phyloP scores from a whole-genome alignment of 2,888 invertebrate genomes.

The Drosophila nr. perissopoda region DNA sequence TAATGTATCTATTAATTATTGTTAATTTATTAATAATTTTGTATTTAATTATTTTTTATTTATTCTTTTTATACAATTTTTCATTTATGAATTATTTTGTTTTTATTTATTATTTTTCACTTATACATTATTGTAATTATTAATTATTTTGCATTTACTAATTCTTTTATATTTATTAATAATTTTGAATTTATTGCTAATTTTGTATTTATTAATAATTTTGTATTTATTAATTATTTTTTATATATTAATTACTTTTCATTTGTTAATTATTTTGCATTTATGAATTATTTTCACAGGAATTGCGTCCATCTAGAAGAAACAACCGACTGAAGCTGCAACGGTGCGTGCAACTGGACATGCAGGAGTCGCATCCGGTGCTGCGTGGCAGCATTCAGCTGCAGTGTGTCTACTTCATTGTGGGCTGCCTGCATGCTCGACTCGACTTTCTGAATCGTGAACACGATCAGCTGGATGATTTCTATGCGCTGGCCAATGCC shows the following conservation, averaged over 20 bases:
- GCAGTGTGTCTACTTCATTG: conserved; percentile 71
- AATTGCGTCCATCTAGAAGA: not conserved
- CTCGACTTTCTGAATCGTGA: conserved; percentile 74
- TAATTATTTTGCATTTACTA: too few relatives aligned
- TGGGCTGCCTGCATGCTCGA: conserved; percentile 81
- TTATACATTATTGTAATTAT: too few relatives aligned
- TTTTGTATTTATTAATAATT: not conserved
- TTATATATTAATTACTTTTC: too few relatives aligned
- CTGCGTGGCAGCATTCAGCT: conserved; percentile 59
- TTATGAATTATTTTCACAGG: conserved; percentile 5
- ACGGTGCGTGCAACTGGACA: conserved; percentile 50
- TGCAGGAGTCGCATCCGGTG: conserved; percentile 17
- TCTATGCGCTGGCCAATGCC: conserved; percentile 64
- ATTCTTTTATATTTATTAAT: not conserved
- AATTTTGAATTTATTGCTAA: too few relatives aligned
- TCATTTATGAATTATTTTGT: not conserved
- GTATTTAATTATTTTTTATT: too few relatives aligned
- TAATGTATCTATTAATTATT: too few relatives aligned
- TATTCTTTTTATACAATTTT: too few relatives aligned
- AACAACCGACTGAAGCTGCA: conserved; percentile 38
- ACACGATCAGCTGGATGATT: conserved; percentile 68
- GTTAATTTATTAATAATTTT: too few relatives aligned
- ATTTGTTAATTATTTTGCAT: not conserved
- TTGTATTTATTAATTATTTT: too few relatives aligned
- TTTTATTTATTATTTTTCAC: too few relatives aligned